Conservation (phyloP, 2,113 vertebrate species). For the Mustela lutreola region DNA sequence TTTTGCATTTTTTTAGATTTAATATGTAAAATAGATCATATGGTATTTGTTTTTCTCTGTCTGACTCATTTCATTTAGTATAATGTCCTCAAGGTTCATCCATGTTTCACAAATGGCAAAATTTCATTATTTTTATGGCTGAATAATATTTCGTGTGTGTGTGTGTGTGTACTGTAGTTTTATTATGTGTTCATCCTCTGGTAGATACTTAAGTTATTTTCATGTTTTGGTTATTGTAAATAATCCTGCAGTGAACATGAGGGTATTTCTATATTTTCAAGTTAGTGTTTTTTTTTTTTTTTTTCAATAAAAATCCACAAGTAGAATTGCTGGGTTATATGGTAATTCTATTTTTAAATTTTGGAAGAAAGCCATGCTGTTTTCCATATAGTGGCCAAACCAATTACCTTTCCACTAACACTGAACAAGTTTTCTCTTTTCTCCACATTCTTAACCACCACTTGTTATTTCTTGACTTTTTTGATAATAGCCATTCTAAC, state of each 20-base stretch:
- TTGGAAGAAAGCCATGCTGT: neutral
- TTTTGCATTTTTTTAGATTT: neutral
- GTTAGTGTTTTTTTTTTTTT: neutral
- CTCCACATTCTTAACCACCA: neutral
- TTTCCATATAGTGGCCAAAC: neutral
- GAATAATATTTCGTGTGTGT: neutral
- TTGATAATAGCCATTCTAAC: neutral
- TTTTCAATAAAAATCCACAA: neutral
- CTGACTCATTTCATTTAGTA: neutral
- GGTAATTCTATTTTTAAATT: neutral
- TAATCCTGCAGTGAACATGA: neutral
- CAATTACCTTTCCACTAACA: neutral
- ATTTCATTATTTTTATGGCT: neutral
- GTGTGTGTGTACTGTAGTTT: neutral
- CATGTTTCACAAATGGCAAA: neutral
- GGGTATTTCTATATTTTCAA: neutral
- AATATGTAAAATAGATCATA: neutral
- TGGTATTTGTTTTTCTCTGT: neutral
- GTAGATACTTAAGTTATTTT: neutral
- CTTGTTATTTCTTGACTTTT: neutral
- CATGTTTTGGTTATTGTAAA: neutral
- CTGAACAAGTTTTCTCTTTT: neutral
- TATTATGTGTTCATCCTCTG: neutral
- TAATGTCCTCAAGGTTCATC: neutral
- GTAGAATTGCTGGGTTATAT: neutral